phyloP scores from a whole-genome alignment of 2,797 vertebrate genomes.

The Characodon lateralis region DNA sequence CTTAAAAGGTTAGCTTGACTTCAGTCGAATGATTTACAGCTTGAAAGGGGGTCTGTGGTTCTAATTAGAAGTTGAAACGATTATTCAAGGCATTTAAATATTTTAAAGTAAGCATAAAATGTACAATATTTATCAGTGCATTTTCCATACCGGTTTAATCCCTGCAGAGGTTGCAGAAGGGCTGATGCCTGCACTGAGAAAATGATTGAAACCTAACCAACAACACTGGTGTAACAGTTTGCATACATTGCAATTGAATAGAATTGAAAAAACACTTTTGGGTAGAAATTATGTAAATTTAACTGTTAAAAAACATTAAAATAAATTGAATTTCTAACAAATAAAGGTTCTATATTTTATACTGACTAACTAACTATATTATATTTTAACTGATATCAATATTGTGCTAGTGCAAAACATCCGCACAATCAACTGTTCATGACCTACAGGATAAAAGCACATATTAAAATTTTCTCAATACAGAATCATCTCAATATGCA shows the following conservation, averaged over 20 bases:
- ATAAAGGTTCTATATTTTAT: too few species aligned
- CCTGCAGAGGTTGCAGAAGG: not conserved
- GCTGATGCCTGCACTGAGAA: not conserved
- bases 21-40: slow-evolving; percentile 11
- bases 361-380: too few species aligned
- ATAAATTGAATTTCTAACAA: too few species aligned
- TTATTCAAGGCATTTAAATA: not conserved
- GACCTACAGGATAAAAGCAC: not conserved
- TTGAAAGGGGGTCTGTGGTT: not conserved
- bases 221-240: not conserved
- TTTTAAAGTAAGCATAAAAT: not conserved
- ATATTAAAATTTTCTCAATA: not conserved
- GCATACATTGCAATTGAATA: not conserved
- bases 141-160: not conserved
- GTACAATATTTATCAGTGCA: not conserved
- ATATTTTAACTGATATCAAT: too few species aligned
- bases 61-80: not conserved
- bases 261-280: not conserved
- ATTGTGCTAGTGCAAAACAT: too few species aligned
- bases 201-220: not conserved
- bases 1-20: not conserved
- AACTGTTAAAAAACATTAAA: not conserved
- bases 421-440: not conserved
- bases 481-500: not conserved
- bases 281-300: not conserved